Percentiles rank a stretch among this genome's conserved stretches.
Evolutionary conservation across 2,113 vertebrate species (phyloP).

Genomic region (Eidolon helvum): DNA sequence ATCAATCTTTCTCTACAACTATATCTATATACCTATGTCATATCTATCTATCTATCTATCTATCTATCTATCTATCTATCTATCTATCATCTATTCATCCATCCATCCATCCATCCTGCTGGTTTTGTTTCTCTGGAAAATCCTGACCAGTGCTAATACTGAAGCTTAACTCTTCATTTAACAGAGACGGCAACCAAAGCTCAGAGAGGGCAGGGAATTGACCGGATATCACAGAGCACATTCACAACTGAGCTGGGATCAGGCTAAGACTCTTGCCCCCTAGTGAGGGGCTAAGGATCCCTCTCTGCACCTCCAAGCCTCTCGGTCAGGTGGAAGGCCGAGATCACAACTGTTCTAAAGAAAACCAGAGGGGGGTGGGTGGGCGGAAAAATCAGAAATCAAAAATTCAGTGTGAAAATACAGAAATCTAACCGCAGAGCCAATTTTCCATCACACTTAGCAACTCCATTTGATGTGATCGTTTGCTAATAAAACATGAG

Average conservation of each 20-base stretch:
- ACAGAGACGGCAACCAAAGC: not conserved
- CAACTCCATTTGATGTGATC: constrained; percentile 59
- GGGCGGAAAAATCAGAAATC: constrained; percentile 69
- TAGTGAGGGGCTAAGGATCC: not conserved
- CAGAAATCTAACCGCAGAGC: constrained; percentile 59
- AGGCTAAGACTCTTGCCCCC: not conserved
- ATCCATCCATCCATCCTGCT: no score
- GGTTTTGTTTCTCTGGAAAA: not conserved
- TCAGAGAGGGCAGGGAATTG: not conserved
- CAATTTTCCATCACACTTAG: constrained; percentile 77
- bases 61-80: not conserved
- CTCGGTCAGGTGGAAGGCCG: not conserved
- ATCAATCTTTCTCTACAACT: no score
- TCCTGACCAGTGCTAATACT: not conserved
- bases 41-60: no score
- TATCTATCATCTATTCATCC: not conserved
- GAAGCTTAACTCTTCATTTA: not conserved
- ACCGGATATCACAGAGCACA: not conserved
- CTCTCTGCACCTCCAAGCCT: not conserved
- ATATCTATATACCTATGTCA: no score
- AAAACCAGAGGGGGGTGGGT: constrained; percentile 53
- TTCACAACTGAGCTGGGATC: not conserved
- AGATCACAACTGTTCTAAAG: not conserved
- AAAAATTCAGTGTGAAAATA: constrained; percentile 67
- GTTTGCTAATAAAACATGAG: constrained; percentile 84